Evolutionary conservation across 2,888 invertebrate species (phyloP).

Genomic region (Shargacucullia verbasci): DNA sequence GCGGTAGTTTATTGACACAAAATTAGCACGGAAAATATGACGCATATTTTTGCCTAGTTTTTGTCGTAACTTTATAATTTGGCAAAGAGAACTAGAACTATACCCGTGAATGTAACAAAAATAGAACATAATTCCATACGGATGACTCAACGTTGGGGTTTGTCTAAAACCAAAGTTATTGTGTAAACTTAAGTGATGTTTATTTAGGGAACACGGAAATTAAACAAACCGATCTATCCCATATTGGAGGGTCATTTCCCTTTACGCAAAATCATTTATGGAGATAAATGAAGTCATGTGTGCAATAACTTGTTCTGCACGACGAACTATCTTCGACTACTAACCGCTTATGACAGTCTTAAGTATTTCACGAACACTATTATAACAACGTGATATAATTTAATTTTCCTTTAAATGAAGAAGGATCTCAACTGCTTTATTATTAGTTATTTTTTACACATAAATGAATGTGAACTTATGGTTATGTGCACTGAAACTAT

Average conservation of each 20-base stretch:
- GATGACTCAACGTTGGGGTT: conserved; percentile 73
- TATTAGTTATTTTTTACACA: no score
- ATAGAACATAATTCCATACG: conserved; percentile 81
- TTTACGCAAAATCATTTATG: not conserved
- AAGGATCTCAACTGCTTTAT: no score
- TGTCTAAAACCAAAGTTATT: conserved; percentile 45
- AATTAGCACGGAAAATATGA: conserved; percentile 58
- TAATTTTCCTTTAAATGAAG: no score
- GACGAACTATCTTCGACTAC: no score
- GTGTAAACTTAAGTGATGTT: conserved; percentile 22
- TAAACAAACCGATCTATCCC: not conserved
- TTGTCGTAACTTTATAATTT: conserved; percentile 84
- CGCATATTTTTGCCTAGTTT: conserved; percentile 74
- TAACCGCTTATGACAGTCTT: no score
- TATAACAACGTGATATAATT: no score
- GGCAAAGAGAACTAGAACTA: conserved; percentile 78
- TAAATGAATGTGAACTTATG: no score
- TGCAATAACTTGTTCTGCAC: no score
- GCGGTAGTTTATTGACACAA: conserved; percentile 50
- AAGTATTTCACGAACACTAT: no score
- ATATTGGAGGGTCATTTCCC: not conserved
- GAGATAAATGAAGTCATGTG: no score
- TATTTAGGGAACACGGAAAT: conserved; percentile 6
- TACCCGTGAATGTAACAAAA: conserved; percentile 78
- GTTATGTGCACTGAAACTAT: no score